These are phyloP conservation scores for Acromyrmex echinatior DNA, from an alignment of 1,140 invertebrate species.

Conservation along the genomic window DNA sequence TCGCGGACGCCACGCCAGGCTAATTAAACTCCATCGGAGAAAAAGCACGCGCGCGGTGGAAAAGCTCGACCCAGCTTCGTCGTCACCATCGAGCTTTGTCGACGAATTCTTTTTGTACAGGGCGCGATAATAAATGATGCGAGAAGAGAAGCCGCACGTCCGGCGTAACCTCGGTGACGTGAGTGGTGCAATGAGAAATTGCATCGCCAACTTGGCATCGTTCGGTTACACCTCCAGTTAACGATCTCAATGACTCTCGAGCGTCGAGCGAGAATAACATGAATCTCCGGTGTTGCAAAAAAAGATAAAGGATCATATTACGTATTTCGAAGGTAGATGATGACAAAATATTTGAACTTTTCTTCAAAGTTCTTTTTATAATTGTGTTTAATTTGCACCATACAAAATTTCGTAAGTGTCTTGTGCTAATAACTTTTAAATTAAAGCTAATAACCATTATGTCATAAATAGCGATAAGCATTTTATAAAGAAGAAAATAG, in stretches of 20 bases:
- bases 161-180: slow-evolving; percentile 52
- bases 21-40: slow-evolving; percentile 70
- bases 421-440: neutral
- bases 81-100: slow-evolving; percentile 47
- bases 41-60: slow-evolving; percentile 29
- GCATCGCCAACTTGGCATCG: slow-evolving; percentile 57
- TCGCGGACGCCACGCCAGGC: slow-evolving; percentile 42
- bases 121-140: slow-evolving; percentile 55
- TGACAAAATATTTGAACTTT: slow-evolving; percentile 24
- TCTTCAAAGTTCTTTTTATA: neutral
- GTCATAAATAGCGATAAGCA: neutral
- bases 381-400: neutral
- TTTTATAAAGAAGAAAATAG: neutral
- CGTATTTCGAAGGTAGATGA: neutral
- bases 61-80: slow-evolving; percentile 8
- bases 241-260: slow-evolving; percentile 25
- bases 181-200: slow-evolving; percentile 60
- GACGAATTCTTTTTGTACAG: slow-evolving; percentile 38
- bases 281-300: neutral
- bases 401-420: slow-evolving; percentile 1
- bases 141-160: slow-evolving; percentile 28
- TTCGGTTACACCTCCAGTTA: slow-evolving; percentile 53
- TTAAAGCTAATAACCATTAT: neutral
- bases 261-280: slow-evolving; percentile 5
- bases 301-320: neutral